phyloP scores from a whole-genome alignment of 1,140 invertebrate genomes.

The Ceratina australensis region DNA sequence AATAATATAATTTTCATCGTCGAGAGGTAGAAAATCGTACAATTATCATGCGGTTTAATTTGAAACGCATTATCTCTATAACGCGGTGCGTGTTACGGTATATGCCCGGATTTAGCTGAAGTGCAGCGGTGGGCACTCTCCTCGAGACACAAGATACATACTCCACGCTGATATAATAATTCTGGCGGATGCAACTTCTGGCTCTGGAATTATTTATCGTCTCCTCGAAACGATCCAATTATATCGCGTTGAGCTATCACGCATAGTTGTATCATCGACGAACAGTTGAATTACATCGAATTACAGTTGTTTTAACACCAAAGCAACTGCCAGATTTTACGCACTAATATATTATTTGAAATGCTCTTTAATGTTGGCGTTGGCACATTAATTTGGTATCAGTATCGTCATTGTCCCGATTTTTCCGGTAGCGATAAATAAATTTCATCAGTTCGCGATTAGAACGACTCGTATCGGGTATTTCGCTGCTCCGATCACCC shows the following conservation, averaged over 20 bases:
- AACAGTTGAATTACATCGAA: background rate
- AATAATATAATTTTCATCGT: too few relatives aligned
- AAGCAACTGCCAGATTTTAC: too few relatives aligned
- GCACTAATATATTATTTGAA: too few relatives aligned
- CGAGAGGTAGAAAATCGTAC: background rate
- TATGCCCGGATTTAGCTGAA: background rate
- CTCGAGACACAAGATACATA: too few relatives aligned
- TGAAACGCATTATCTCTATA: background rate
- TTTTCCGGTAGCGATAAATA: too few relatives aligned
- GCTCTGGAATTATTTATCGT: conserved; percentile 11
- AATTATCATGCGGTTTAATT: background rate
- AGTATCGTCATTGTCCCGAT: too few relatives aligned
- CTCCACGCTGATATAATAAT: background rate
- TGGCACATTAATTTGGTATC: too few relatives aligned
- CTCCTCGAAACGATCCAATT: background rate
- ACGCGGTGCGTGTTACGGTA: too few relatives aligned
- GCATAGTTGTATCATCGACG: conserved; percentile 4
- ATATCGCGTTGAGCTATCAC: background rate
- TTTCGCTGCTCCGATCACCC: conserved; percentile 41
- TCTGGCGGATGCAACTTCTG: background rate
- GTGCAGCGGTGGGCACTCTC: background rate
- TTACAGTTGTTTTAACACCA: too few relatives aligned
- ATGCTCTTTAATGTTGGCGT: conserved; percentile 24
- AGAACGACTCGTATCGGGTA: conserved; percentile 29
- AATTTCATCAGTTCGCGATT: conserved; percentile 41